Evolutionary conservation across 2,113 vertebrate species (phyloP), one percentile per base, ranked within the genome.

Genomic region (Etheostoma spectabile): DNA sequence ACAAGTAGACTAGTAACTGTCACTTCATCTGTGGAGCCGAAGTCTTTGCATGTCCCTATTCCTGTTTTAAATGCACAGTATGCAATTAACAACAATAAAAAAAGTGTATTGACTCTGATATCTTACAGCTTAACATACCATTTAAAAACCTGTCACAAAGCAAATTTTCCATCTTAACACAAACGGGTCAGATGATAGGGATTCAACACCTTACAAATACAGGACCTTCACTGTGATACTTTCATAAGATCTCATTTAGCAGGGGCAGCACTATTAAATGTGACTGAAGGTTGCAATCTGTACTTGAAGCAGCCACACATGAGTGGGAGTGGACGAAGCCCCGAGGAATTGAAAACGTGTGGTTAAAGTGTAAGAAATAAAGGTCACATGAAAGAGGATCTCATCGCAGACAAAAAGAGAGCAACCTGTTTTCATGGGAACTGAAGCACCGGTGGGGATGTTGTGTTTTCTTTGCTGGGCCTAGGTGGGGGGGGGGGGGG

Each of bases 361-460:
- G 74, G 68, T 87, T 66, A 30, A 67, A 84, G 30, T 1, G 3
- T 1, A n/a, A 79, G 30, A 74, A 74, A 21, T 72, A 76, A 90
- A 82, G 74, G 88, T 90, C 84, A 75, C 4, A 66, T 68, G 86
- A 84, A 91, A 92, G 82, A 55, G 64, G 87, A 90, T 86, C 85
- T 83, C 57, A 33, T 65, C 0, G 0, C 30, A 52, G 38, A 87
- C 73, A 85, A 76, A 82, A 65, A 78, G 19, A 15, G n/a, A 73
- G 65, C 15, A 24, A 79, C 74, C 16, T 75, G 64, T 86, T 85
- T 82, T 88, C 53, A 77, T 80, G 86, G 84, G 88, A 92, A 90
- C 60, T 56, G 46, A 81, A 85, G 74, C 66, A 59, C 57, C 30
- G 6, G 16, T 1, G 18, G 81, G 52, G 56, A 79, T 24, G 65